These are phyloP conservation scores for Haliaeetus leucogaster DNA, from an alignment of 2,113 vertebrate genomes.

Conservation along the genomic window DNA sequence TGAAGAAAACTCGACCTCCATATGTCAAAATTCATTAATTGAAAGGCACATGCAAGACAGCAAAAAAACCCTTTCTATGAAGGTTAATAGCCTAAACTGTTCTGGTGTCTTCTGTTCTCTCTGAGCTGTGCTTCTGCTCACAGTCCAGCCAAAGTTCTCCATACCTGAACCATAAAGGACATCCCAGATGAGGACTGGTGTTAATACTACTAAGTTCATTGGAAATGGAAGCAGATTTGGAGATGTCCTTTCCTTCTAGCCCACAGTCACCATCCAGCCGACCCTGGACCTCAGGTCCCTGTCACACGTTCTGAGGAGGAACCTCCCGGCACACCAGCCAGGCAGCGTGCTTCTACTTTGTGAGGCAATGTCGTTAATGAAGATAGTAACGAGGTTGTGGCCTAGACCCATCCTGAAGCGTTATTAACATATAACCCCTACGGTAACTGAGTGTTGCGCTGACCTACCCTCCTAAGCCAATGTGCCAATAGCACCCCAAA, in stretches of 20 bases:
- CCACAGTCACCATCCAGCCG: background rate
- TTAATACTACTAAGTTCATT: background rate
- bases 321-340: background rate
- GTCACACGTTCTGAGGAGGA: background rate
- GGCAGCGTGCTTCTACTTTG: background rate
- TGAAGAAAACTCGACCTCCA: background rate
- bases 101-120: background rate
- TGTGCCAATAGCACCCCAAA: background rate
- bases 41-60: background rate
- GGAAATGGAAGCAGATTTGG: background rate
- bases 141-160: background rate
- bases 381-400: background rate
- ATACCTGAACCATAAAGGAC: background rate
- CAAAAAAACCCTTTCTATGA: background rate
- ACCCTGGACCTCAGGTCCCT: background rate
- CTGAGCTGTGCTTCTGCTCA: background rate
- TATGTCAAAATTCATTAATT: background rate
- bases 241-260: background rate
- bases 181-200: background rate
- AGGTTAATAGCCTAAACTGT: background rate
- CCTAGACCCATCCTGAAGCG: background rate
- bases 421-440: background rate
- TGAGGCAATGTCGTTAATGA: background rate
- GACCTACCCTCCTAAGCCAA: background rate
- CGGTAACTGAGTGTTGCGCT: background rate